Percentiles rank a stretch among this genome's conserved stretches.
Evolutionary conservation across 2,113 vertebrate genomes (phyloP).

Genomic region (Urocynchramus pylzowi): DNA sequence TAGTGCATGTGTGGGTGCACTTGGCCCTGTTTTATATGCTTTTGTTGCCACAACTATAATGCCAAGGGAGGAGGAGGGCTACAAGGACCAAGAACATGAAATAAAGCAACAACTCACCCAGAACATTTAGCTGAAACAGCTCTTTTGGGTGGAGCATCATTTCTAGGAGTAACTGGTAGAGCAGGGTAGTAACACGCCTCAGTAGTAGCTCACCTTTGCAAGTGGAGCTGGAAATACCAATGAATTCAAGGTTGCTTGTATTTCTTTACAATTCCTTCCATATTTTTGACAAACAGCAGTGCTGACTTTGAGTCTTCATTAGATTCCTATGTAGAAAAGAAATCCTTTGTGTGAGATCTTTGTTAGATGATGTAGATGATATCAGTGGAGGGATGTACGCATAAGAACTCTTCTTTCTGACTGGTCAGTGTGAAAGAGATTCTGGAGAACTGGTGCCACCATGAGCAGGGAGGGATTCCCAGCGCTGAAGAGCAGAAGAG

Average conservation of each 20-base stretch:
- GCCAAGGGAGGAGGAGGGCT: neutral
- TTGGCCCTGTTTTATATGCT: neutral
- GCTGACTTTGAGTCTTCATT: neutral
- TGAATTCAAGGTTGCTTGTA: neutral
- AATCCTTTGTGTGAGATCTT: neutral
- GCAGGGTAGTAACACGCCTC: neutral
- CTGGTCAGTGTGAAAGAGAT: neutral
- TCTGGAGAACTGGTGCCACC: neutral
- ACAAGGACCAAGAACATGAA: neutral
- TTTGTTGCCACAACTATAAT: slow-evolving; percentile 3
- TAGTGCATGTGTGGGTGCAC: neutral
- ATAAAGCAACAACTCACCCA: neutral
- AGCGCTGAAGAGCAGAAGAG: neutral
- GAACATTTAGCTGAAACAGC: neutral
- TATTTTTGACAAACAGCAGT: neutral
- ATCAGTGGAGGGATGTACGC: neutral
- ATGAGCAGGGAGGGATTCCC: neutral
- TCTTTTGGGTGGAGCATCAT: slow-evolving; percentile 2
- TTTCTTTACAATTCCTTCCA: neutral
- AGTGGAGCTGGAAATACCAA: neutral
- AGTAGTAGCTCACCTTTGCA: neutral
- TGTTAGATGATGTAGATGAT: rapidly evolving
- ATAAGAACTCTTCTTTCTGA: neutral
- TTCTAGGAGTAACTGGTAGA: slow-evolving; percentile 41
- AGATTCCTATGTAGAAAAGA: neutral